phyloP scores from a whole-genome alignment of 2,113 vertebrate species.

The Falco punctatus region DNA sequence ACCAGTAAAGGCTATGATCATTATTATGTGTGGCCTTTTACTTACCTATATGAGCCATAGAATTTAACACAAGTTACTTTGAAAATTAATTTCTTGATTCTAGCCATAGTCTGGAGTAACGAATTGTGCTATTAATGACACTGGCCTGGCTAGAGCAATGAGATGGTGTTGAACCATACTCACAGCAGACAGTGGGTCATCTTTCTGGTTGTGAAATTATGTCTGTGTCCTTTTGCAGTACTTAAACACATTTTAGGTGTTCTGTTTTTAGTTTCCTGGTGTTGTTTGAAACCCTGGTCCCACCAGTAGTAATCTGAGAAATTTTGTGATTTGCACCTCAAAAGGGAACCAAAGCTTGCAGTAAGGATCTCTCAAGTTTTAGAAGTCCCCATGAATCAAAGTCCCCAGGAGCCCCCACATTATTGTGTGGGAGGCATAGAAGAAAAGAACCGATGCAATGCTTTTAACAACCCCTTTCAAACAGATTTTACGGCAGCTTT shows the following conservation, averaged over 20 bases:
- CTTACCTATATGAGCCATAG: not conserved
- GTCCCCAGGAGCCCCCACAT: not conserved
- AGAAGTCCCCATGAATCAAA: not conserved
- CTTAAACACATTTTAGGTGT: fast-evolving
- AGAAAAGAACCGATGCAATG: not conserved
- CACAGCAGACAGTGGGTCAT: not conserved
- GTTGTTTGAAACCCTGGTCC: not conserved
- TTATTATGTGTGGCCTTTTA: not conserved
- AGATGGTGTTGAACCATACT: not conserved
- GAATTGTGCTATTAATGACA: not conserved
- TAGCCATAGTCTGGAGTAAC: not conserved
- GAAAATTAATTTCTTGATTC: not conserved
- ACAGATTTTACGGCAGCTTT: not conserved
- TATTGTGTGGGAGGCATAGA: not conserved
- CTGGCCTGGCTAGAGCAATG: not conserved
- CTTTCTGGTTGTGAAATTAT: not conserved
- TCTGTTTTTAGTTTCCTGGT: not conserved
- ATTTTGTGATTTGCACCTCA: not conserved
- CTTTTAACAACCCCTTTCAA: not conserved
- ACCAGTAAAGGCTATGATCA: not conserved
- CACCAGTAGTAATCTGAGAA: not conserved
- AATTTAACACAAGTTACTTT: not conserved
- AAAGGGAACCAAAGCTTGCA: not conserved
- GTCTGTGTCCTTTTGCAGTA: not conserved
- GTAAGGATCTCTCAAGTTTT: not conserved